phyloP scores from a whole-genome alignment of 2,797 vertebrate genomes.

The Catharus ustulatus region DNA sequence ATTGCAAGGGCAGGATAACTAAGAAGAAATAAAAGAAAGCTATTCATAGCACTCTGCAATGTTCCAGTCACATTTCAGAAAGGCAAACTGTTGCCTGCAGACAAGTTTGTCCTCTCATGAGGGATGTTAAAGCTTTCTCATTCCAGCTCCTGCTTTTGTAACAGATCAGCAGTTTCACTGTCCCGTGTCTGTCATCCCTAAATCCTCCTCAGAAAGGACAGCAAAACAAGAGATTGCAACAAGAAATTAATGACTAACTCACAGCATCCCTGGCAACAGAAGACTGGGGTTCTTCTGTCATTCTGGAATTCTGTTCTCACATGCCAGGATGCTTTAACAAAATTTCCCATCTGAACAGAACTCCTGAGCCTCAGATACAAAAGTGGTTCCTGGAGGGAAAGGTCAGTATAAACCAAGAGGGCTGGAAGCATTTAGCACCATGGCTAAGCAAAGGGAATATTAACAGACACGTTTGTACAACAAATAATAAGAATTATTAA shows the following conservation, averaged over 20 bases:
- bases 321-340: neutral
- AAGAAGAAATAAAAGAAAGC: constrained; percentile 19
- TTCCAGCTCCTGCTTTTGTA: neutral
- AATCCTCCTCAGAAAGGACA: neutral
- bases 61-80: neutral
- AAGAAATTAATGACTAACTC: neutral
- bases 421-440: neutral
- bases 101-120: neutral
- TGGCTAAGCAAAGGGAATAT: neutral
- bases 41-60: constrained; percentile 4
- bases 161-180: neutral
- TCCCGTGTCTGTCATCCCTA: neutral
- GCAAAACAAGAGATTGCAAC: neutral
- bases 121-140: neutral
- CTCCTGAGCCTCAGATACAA: neutral
- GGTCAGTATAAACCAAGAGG: neutral
- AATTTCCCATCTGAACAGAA: neutral
- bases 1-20: constrained; percentile 18
- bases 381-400: neutral
- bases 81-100: constrained; percentile 43
- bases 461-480: neutral
- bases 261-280: neutral
- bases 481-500: neutral
- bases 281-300: neutral
- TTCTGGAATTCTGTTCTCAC: neutral